Conservation (phyloP, 2,113 vertebrate genomes). For the Oceanodroma tethys region DNA sequence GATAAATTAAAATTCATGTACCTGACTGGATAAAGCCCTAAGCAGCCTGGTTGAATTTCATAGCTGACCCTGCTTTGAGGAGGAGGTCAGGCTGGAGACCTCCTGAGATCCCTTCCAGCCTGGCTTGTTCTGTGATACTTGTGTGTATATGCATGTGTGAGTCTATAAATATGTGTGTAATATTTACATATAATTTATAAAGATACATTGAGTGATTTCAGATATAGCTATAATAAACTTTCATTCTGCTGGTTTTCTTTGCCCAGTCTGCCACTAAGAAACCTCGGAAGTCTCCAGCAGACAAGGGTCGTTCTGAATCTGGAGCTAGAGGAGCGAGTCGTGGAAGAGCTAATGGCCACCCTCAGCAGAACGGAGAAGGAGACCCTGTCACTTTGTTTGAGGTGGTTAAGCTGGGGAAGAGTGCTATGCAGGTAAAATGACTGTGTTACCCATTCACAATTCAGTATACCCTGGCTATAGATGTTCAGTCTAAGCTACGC, state of each 20-base stretch:
- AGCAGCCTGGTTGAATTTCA: neutral
- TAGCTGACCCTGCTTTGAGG: neutral
- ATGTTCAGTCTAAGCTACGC: neutral
- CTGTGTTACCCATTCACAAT: neutral
- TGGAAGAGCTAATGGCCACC: constrained; percentile 89
- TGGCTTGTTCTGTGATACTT: neutral
- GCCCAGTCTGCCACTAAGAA: constrained; percentile 88
- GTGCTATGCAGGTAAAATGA: constrained; percentile 91
- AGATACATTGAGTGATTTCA: neutral
- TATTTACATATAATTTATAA: neutral
- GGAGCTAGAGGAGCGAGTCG: constrained; percentile 75
- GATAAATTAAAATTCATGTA: neutral
- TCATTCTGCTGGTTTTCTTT: constrained; percentile 53
- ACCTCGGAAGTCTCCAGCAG: constrained; percentile 86
- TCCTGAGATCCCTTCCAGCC: neutral
- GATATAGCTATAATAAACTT: constrained; percentile 18
- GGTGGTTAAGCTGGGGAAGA: constrained; percentile 94
- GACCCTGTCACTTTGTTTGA: constrained; percentile 94
- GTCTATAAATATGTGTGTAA: neutral
- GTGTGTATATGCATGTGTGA: neutral
- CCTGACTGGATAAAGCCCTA: neutral
- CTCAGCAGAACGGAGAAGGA: constrained; percentile 91
- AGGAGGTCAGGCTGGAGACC: neutral
- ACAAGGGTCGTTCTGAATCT: constrained; percentile 80
- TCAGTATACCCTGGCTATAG: neutral